Base-by-base conservation (phyloP, 2,888 invertebrate genomes). In the Aethes cnicana region DNA sequence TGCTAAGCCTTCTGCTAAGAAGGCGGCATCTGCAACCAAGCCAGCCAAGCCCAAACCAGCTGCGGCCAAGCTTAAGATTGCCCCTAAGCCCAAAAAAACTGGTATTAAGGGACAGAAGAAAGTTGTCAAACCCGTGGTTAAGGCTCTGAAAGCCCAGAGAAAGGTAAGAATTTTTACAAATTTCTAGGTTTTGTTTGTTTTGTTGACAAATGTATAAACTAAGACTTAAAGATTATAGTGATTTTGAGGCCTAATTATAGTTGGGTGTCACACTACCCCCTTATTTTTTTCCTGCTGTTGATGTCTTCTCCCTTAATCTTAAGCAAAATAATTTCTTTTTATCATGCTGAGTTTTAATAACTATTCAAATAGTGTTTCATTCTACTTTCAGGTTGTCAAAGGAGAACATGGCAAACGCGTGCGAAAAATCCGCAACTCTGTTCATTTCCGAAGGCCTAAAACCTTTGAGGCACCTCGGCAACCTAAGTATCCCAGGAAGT, bases 401-500 rank as follows among this genome's bases (percentile, higher is more conserved):
- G 98, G 98, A 59, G 93, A 95, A 68, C 94, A 96, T 91, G 97
- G 96, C 69, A 96, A 96, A 52, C 92, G 96, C 49, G 92, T 93
- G 7, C 93, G 97, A 61, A 97, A 98, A 90, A 94, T 99, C 68
- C 95, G 99, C 77, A 98, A 97, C 32, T 95, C 96, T 3, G 98
- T 98, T 62, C 97, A 97, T 76, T 99, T 99, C 93, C 95, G 95
- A 72, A 92, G 97, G 59, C 99, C 99, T 8, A 96, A 95, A 74
- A 99, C 99, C 33, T 94, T 98, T 86, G 94, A 94, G 73, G 94
- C 97, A 55, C 95, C 96, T 7, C 93, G 98, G 69, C 93, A 95
- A 57, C 99, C 99, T 0, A 98, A 97, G 86, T 99, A 98, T 82
- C 96, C 98, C 2, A 94, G 97, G 79, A 98, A 97, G 87, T 97